These are phyloP conservation scores for Cremastinae sp. DNA, from an alignment of 2,888 invertebrate species.

Conservation along the genomic window DNA sequence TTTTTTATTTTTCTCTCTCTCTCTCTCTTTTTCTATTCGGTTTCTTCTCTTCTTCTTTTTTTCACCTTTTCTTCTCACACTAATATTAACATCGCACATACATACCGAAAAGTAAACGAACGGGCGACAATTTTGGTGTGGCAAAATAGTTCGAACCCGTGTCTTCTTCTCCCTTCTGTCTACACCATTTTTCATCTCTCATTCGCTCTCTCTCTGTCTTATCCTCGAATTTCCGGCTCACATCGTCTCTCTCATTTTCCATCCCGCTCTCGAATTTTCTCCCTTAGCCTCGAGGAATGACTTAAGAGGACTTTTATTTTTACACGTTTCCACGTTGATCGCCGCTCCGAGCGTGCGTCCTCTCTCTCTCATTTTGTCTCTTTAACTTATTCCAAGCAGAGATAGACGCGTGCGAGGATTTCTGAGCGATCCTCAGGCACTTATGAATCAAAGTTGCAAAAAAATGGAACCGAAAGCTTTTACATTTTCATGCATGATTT, in stretches of 20 bases:
- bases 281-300: constrained; percentile 34
- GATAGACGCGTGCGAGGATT: constrained; percentile 22
- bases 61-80: constrained; percentile 14
- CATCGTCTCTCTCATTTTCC: neutral
- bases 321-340: constrained; percentile 51
- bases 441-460: constrained; percentile 49
- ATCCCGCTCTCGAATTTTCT: neutral
- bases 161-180: neutral
- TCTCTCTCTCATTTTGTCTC: constrained; percentile 1
- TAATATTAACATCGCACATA: neutral
- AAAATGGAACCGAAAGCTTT: neutral
- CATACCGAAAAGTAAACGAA: constrained; percentile 2
- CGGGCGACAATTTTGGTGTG: constrained; percentile 2
- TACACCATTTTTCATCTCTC: constrained; percentile 5
- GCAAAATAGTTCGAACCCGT: neutral
- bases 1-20: constrained; percentile 52
- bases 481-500: too few species aligned
- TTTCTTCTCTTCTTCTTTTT: constrained; percentile 34
- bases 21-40: constrained; percentile 54
- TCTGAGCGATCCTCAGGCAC: constrained; percentile 25
- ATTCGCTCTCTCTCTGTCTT: neutral
- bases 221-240: neutral
- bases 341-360: constrained; percentile 17
- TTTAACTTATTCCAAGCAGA: too few species aligned
- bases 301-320: constrained; percentile 53